Evolutionary conservation across 2,113 vertebrate species (phyloP), one percentile per base, ranked within the genome.

Genomic region (Campylomormyrus tamandua): DNA sequence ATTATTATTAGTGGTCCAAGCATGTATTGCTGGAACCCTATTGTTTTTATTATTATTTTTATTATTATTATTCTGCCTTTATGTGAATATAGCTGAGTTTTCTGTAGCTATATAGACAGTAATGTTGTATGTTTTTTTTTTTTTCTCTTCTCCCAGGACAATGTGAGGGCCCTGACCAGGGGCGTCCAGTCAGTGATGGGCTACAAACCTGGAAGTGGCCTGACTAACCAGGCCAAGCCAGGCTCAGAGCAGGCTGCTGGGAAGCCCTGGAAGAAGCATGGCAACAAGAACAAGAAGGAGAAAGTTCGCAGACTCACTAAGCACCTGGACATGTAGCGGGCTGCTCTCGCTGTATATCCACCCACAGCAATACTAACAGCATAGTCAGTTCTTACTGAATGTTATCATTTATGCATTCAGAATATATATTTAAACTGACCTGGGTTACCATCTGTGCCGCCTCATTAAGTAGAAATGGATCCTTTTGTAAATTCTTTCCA

Each of bases 221-320:
- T 94, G 0, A 83, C 95, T 11, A 91, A 93, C 1, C 50, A 88
- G 1, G 88, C 5, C 87, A 93, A 8, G 50, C 62, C 93, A 0
- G 27, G 90, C 53, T 74, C 27, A 5, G 96, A 95, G 35, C 91
- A 5, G 0, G 88, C 83, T 9, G 52, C 46, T 0, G 97, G 97
- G 49, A 99, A 99, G 91, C 97, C 98, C 87, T 99, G 98, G 98
- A 99, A 99, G 93, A 99, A 98, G 89, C 98, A 99, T 0, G 97
- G 98, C 10, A 99, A 99, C 96, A 95, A 92, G 90, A 99, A 99
- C 92, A 99, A 97, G 93, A 99, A 98, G 92, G 97, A 99, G 94
- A 99, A 99, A 93, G 93, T 98, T 2, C 97, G 98, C 15, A 95
- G 98, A 58, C 92, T 99, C 56, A 98, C 93, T 9, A 97, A 96